A percentile compares a stretch with the other conserved stretches of the same genome.
phyloP scores from a whole-genome alignment of 2,797 vertebrate genomes.

The Nasua narica region DNA sequence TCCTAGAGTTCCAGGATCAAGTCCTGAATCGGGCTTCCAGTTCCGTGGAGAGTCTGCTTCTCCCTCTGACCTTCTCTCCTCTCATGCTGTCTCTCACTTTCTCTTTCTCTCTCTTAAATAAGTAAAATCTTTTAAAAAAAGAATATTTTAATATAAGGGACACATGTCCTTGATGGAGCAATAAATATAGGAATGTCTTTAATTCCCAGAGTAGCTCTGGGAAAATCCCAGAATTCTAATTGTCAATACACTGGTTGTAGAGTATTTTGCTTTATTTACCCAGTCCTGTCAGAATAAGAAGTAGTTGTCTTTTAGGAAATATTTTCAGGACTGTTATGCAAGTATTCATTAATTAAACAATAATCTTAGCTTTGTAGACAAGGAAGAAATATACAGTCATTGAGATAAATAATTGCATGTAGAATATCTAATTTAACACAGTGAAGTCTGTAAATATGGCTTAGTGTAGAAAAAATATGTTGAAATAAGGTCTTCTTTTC shows the following conservation, averaged over 20 bases:
- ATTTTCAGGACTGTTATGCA: neutral
- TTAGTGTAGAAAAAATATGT: neutral
- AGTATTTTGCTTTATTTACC: neutral
- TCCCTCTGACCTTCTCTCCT: no score
- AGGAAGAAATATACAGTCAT: neutral
- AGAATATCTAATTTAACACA: neutral
- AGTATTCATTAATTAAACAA: neutral
- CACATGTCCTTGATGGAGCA: neutral
- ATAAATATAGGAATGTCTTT: neutral
- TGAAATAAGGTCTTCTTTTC: neutral
- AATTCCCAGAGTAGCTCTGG: neutral
- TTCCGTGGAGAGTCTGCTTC: no score
- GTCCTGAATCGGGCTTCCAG: no score
- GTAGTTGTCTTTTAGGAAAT: neutral
- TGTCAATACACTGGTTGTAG: neutral
- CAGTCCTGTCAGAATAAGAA: neutral
- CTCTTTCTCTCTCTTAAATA: no score
- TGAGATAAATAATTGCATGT: neutral
- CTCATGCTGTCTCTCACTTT: no score
- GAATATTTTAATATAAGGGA: neutral
- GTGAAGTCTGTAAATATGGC: neutral
- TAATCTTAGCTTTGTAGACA: neutral
- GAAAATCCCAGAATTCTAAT: neutral
- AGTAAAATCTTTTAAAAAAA: neutral
- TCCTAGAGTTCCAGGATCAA: no score